Conservation (phyloP, 2,797 vertebrate genomes). For the Lemur catta region DNA sequence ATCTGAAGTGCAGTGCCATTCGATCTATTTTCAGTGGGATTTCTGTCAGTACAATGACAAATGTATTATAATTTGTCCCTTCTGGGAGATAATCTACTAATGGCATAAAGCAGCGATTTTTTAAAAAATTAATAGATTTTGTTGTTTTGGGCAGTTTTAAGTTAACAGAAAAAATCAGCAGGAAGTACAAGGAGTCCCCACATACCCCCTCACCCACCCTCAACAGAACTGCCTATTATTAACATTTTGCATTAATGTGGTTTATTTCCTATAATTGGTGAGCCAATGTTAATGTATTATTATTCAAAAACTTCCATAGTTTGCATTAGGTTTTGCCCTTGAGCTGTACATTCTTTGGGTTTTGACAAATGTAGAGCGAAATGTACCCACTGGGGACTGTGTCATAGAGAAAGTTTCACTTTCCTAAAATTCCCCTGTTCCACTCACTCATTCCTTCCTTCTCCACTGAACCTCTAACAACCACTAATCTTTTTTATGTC, state of each 20-base stretch:
- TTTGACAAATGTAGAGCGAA: background rate
- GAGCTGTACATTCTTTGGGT: no score
- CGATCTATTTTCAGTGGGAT: background rate
- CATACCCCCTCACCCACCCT: rapidly evolving
- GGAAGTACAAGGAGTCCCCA: background rate
- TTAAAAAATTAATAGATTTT: background rate
- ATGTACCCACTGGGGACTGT: rapidly evolving
- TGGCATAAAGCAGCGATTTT: background rate
- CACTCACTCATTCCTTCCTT: background rate
- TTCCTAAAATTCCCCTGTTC: background rate
- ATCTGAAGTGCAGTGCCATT: no score
- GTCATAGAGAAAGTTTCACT: background rate
- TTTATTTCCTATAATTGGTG: background rate
- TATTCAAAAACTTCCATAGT: background rate
- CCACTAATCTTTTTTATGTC: background rate
- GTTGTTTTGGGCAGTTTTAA: background rate
- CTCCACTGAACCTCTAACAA: no score
- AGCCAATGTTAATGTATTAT: background rate
- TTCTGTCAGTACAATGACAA: no score
- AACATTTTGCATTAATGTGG: background rate
- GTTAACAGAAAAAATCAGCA: background rate
- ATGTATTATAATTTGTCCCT: background rate
- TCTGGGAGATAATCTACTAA: background rate
- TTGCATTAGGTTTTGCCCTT: background rate
- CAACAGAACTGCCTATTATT: rapidly evolving